Evolutionary conservation across 1,140 invertebrate species (phyloP), one percentile per base, ranked within the genome.

Genomic region (Papilio polytes): DNA sequence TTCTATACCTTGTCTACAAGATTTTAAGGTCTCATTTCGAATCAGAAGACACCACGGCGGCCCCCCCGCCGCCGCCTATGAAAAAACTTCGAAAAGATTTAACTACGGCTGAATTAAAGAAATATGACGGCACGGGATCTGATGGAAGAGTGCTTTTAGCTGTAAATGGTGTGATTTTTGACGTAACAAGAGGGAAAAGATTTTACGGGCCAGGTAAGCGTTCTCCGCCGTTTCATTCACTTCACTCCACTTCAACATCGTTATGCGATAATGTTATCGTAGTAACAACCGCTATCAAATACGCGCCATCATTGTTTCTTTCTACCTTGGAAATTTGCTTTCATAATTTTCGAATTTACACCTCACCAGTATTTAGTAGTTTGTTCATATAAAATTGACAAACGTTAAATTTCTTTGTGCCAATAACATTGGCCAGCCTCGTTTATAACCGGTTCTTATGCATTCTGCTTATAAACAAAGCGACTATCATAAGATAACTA

Each of bases 131-230:
- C 20, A 93, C 89, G 8, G 90, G 92, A 78, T 83, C 87, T n/a
- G 92, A 94, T 81, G 92, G 94, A 36, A 89, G 94, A 86, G 92
- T 95, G 44, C 81, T 94, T 51, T 82, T 95, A 4, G 94, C 94
- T 66, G 92, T 95, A 7, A 94, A 94, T 82, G 87, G 88, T 41
- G 85, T 90, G 7, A 94, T 95, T 70, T 95, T 95, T 80, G 94
- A 95, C 84, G 94, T 95, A 77, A 95, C 94, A 10, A 89, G 83
- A 84, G 94, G 94, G 36, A 94, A 94, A 82, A 84, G 92, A 81
- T 95, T 95, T 83, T 95, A 95, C 78, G 94, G 94, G 53, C 94
- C 92, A 20, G 94, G 94, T 95, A 82, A 90, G 91, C 89, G 46
- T 31, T 51, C n/a, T 76, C 31, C 31, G 48, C 4, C 48, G 13